Conservation (phyloP, 2,888 invertebrate species). For the Pachydiplax longipennis region DNA sequence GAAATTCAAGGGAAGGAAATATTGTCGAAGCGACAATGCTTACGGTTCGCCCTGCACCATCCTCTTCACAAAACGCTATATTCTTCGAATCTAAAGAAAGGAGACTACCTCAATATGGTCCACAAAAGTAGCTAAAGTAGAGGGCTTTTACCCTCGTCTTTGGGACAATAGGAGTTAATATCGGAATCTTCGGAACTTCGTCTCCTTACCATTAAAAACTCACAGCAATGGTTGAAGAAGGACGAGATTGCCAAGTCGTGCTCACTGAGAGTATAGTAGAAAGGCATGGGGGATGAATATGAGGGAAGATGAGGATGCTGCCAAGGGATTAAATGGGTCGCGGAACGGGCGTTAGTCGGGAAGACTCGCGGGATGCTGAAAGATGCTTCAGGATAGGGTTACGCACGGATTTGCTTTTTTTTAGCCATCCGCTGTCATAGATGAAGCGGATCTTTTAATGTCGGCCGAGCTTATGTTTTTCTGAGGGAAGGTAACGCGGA, state of each 20-base stretch:
- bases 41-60: no score
- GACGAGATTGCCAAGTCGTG: not conserved
- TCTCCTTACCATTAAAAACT: not conserved
- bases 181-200: not conserved
- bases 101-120: no score
- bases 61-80: no score
- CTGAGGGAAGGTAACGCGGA: not conserved
- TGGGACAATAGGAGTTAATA: no score
- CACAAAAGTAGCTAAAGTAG: no score
- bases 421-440: not conserved
- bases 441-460: not conserved
- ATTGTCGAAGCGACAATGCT: no score
- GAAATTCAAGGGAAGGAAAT: no score
- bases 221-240: not conserved
- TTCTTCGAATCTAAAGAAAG: no score
- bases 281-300: not conserved
- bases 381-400: not conserved
- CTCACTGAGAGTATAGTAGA: not conserved
- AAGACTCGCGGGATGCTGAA: not conserved
- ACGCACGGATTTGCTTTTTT: not conserved
- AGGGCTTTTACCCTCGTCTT: no score
- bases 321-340: not conserved
- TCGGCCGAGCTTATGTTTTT: not conserved
- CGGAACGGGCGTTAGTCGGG: not conserved
- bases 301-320: not conserved